Conservation (phyloP, 2,888 invertebrate species). For the Chrysolina haemoptera region DNA sequence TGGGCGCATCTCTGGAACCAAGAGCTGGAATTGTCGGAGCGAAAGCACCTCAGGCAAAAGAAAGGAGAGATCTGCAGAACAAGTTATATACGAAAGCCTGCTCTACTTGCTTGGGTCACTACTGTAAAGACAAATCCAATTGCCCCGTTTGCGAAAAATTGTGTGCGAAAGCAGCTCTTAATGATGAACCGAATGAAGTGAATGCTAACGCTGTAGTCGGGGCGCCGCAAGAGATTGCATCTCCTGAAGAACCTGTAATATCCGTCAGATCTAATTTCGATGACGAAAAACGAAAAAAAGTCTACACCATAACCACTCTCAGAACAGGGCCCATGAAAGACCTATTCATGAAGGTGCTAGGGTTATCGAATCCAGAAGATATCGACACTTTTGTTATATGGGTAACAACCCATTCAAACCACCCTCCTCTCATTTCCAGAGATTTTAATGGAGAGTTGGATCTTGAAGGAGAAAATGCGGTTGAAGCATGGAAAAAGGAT, state of each 20-base stretch:
- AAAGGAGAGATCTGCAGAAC: constrained; percentile 13
- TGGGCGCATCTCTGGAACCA: constrained; percentile 17
- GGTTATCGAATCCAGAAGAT: constrained; percentile 43
- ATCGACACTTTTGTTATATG: constrained; percentile 46
- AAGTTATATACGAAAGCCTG: constrained; percentile 33
- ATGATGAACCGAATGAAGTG: constrained; percentile 1
- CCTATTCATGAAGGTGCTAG: constrained; percentile 46
- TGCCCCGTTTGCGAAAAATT: constrained; percentile 36
- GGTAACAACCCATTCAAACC: constrained; percentile 47
- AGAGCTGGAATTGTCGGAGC: neutral
- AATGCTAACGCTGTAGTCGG: constrained; percentile 1
- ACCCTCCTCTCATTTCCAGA: constrained; percentile 34
- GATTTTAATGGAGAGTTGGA: neutral
- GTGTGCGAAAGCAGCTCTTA: constrained; percentile 18
- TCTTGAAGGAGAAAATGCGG: neutral
- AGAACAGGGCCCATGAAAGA: constrained; percentile 38
- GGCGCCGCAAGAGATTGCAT: neutral
- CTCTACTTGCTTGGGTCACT: constrained; percentile 25
- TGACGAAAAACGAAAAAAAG: constrained; percentile 24
- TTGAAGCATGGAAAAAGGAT: constrained; percentile 1
- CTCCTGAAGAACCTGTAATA: constrained; percentile 5
- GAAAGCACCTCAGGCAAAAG: neutral
- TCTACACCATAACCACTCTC: constrained; percentile 27
- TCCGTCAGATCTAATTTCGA: constrained; percentile 30
- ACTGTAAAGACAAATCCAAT: constrained; percentile 14